phyloP scores from a whole-genome alignment of 2,888 invertebrate genomes.

The Nemurella pictetii region DNA sequence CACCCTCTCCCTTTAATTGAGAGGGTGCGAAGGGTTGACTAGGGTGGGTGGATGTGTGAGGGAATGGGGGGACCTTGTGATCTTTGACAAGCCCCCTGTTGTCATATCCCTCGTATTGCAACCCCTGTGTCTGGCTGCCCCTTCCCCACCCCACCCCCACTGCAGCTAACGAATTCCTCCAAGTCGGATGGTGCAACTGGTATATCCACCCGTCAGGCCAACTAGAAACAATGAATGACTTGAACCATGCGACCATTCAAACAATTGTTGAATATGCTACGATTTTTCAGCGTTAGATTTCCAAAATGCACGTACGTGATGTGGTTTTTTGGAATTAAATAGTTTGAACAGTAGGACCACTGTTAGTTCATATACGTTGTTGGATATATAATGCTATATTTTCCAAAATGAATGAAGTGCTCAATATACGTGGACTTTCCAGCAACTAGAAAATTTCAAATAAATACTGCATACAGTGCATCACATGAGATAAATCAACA shows the following conservation, averaged over 20 bases:
- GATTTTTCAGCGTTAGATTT: no score
- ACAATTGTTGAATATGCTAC: background rate
- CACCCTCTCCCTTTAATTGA: background rate
- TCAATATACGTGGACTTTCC: no score
- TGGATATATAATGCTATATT: no score
- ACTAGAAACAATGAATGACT: background rate
- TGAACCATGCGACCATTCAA: background rate
- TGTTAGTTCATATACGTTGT: no score
- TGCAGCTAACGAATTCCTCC: background rate
- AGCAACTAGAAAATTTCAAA: no score
- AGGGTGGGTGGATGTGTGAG: background rate
- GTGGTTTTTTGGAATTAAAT: no score
- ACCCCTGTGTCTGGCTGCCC: background rate
- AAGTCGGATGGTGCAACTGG: background rate
- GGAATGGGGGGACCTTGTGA: background rate
- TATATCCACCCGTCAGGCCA: background rate
- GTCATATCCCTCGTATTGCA: slow-evolving; percentile 26
- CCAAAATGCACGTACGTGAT: no score
- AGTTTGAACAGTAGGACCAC: no score
- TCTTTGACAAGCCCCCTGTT: slow-evolving; percentile 30
- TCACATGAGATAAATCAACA: no score
- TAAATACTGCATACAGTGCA: no score
- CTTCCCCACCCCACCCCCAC: slow-evolving; percentile 4
- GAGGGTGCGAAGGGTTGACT: slow-evolving; percentile 9
- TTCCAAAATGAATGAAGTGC: no score